Base-by-base conservation (phyloP, 2,113 vertebrate species). In the Cyprinodon tularosa region DNA sequence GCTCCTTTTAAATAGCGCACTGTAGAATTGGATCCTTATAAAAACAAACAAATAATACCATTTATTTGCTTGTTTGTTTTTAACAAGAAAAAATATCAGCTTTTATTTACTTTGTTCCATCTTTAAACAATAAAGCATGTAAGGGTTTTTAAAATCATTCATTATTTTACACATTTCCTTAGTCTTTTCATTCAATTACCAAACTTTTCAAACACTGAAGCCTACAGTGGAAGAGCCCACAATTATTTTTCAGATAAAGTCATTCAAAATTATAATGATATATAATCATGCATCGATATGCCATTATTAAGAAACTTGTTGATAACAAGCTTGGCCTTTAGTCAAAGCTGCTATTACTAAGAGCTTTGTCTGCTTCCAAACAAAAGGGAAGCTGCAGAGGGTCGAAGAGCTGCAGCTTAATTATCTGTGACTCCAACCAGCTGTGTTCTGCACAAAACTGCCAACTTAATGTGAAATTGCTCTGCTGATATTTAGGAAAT, bases 381-480 rank as follows among this genome's bases (percentile, higher is more conserved):
- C 84, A 89, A 86, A 85, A 57, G 50, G 73, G 45, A 68, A 53
- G 77, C 65, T 59, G 12, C 72, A 62, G 71, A 77, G 73, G 73
- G 74, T 57, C 2, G 62, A 89, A 62, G 12, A 39, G 70, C 76
- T 78, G 76, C 66, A 3, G 81, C 78, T 84, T 79, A 48, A 84
- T 90, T 90, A 83, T 84, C 68, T 45, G 78, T 72, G 78, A 77
- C 64, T 64, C 20, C 60, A 64, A 84, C 39, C 82, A 73, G 79
- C 83, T 71, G 79, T 57, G 68, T 3, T 76, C 71, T 47, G 72
- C 66, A 63, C 45, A n/a, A 81, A 71, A 67, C 74, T 61, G 82
- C 66, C 84, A 83, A 65, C 66, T 63, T 17, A 53, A 4, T 6
- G 45, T 3, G 37, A 45, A 50, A 13, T 0, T n/a, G 3, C 48